Evolutionary conservation across 2,888 invertebrate species (phyloP).

Genomic region (Labia minor): DNA sequence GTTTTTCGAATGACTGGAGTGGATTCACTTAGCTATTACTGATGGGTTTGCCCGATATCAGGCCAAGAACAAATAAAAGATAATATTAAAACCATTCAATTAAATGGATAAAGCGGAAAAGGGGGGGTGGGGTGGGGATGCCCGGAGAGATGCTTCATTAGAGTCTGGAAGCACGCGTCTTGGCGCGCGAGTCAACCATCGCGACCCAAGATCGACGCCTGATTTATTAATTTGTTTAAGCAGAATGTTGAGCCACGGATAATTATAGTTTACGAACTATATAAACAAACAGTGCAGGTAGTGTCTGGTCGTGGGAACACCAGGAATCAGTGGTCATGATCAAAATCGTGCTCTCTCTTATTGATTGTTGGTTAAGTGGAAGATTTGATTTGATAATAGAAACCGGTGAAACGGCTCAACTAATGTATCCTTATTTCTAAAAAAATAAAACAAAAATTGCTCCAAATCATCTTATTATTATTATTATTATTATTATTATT

Average conservation of each 20-base stretch:
- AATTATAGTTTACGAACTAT: not conserved
- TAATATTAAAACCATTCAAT: conserved; percentile 4
- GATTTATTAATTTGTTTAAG: conserved; percentile 13
- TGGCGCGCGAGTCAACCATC: not conserved
- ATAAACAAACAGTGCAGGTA: conserved; percentile 8
- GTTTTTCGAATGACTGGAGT: too few relatives aligned
- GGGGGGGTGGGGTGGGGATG: too few relatives aligned
- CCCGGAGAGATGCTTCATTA: too few relatives aligned
- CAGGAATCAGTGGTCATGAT: too few relatives aligned
- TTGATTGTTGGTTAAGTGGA: too few relatives aligned
- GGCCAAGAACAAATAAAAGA: not conserved
- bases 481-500: too few relatives aligned
- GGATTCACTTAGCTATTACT: not conserved
- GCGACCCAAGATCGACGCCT: not conserved
- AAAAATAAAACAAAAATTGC: too few relatives aligned
- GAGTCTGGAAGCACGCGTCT: not conserved
- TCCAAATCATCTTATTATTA: too few relatives aligned
- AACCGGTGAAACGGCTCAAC: too few relatives aligned
- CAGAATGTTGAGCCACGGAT: not conserved
- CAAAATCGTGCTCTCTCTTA: too few relatives aligned
- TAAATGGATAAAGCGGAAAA: not conserved
- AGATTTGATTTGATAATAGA: too few relatives aligned
- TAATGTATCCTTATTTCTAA: too few relatives aligned
- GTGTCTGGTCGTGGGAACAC: not conserved
- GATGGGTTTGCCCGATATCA: not conserved